Evolutionary conservation across 2,888 invertebrate species (phyloP).

Genomic region (Alitta virens): DNA sequence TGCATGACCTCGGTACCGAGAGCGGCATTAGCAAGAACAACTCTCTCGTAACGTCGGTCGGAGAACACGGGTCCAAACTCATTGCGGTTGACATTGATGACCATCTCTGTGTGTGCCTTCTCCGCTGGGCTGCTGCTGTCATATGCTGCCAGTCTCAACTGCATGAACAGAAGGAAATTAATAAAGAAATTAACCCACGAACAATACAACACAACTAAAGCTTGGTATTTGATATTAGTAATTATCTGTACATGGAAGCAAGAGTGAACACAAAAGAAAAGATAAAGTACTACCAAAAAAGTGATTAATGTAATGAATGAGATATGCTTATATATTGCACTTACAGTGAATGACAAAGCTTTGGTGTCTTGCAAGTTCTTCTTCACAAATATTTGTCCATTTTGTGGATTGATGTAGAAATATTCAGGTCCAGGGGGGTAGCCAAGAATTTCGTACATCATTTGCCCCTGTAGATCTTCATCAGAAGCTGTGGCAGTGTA

Average conservation of each 20-base stretch:
- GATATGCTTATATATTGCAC: too few species aligned
- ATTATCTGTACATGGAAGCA: too few species aligned
- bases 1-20: slow-evolving; percentile 29
- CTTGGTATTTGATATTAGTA: too few species aligned
- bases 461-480: slow-evolving; percentile 30
- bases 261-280: too few species aligned
- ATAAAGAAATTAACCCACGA: slow-evolving; percentile 17
- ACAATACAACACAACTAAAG: too few species aligned
- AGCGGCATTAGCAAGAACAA: slow-evolving; percentile 30
- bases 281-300: too few species aligned
- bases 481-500: slow-evolving; percentile 35
- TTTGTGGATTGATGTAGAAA: slow-evolving; percentile 33
- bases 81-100: slow-evolving; percentile 36
- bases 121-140: slow-evolving; percentile 28
- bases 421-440: slow-evolving; percentile 32
- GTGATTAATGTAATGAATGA: too few species aligned
- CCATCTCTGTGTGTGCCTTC: slow-evolving; percentile 17
- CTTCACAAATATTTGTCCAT: slow-evolving; percentile 27
- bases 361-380: slow-evolving; percentile 33
- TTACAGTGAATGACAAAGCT: slow-evolving; percentile 37
- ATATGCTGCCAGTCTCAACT: slow-evolving; percentile 28
- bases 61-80: slow-evolving; percentile 35
- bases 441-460: slow-evolving; percentile 26
- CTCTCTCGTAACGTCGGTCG: slow-evolving; percentile 20
- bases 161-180: background rate